Conservation (phyloP, 2,113 vertebrate species). For the Pholis gunnellus region DNA sequence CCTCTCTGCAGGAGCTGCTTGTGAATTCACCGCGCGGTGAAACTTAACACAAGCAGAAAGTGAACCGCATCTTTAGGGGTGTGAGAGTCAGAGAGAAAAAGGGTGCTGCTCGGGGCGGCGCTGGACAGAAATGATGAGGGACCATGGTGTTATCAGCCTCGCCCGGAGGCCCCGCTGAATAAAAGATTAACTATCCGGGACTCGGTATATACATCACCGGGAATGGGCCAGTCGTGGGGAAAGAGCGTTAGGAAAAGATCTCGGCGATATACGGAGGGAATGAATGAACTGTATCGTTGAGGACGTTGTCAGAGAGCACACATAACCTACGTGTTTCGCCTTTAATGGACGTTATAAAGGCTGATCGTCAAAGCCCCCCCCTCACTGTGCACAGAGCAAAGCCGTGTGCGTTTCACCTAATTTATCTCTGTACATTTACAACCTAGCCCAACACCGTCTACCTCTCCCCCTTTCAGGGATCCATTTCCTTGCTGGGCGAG, state of each 20-base stretch:
- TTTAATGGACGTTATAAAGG: constrained; percentile 45
- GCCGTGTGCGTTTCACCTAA: constrained; percentile 5
- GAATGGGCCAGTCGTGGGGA: constrained; percentile 13
- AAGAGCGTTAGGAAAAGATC: constrained; percentile 15
- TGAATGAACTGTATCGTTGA: constrained; percentile 20
- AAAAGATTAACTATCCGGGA: constrained; percentile 67
- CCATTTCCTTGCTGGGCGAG: constrained; percentile 24
- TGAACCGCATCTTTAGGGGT: constrained; percentile 10
- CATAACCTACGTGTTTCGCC: constrained; percentile 2
- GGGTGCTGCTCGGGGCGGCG: background rate
- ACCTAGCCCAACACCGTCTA: background rate
- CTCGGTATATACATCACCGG: constrained; percentile 68
- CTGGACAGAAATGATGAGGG: constrained; percentile 69
- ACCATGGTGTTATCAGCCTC: constrained; percentile 65
- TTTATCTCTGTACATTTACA: constrained; percentile 26
- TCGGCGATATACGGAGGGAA: constrained; percentile 12
- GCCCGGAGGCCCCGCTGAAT: constrained; percentile 69
- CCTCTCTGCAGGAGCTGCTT: constrained; percentile 10
- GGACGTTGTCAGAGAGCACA: constrained; percentile 17
- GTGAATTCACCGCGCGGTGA: background rate
- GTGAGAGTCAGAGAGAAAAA: background rate
- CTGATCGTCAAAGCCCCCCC: constrained; percentile 1
- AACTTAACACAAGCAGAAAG: constrained; percentile 7
- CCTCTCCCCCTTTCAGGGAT: background rate
- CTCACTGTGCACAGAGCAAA: background rate